Evolutionary conservation across 30 jellyfish, hydroid and myxozoan species (phyloP).

Genomic region (Pseudorhiza aurosa): DNA sequence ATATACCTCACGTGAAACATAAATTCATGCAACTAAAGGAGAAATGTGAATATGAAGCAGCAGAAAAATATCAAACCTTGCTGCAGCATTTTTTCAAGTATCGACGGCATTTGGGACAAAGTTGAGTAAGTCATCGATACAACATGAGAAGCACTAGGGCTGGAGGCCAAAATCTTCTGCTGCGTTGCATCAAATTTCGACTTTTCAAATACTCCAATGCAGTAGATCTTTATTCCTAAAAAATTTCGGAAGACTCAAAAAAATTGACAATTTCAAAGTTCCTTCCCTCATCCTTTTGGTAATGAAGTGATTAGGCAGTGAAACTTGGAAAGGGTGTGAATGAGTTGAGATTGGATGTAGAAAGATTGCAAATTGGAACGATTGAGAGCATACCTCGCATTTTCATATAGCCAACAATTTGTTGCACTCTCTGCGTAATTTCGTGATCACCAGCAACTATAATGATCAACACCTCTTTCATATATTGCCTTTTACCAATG

Average conservation of each 20-base stretch:
- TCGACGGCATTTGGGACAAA: slow-evolving; percentile 44
- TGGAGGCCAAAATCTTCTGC: slow-evolving; percentile 52
- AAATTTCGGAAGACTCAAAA: too few species aligned
- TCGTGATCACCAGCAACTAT: slow-evolving; percentile 45
- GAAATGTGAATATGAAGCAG: too few species aligned
- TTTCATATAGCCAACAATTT: slow-evolving; percentile 36
- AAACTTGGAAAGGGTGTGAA: too few species aligned
- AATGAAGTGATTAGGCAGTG: too few species aligned
- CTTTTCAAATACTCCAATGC: slow-evolving; percentile 43
- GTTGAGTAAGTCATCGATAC: slow-evolving; percentile 48
- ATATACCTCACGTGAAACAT: too few species aligned
- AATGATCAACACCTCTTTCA: slow-evolving; percentile 39
- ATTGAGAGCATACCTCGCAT: slow-evolving; percentile 55
- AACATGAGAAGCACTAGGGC: slow-evolving; percentile 58
- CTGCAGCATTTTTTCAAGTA: slow-evolving; percentile 57
- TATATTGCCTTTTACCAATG: slow-evolving; percentile 34
- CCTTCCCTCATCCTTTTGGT: too few species aligned
- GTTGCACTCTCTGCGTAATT: slow-evolving; percentile 29
- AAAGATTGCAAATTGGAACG: too few species aligned
- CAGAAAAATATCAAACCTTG: slow-evolving; percentile 19
- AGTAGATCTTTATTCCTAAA: slow-evolving; percentile 37
- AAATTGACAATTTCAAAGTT: too few species aligned
- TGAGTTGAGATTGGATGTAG: too few species aligned
- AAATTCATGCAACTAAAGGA: background rate
- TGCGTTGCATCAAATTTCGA: slow-evolving; percentile 54